Evolutionary conservation across 2,888 invertebrate species (phyloP), one percentile per base, ranked within the genome.

Genomic region (Horisme vitalbata): DNA sequence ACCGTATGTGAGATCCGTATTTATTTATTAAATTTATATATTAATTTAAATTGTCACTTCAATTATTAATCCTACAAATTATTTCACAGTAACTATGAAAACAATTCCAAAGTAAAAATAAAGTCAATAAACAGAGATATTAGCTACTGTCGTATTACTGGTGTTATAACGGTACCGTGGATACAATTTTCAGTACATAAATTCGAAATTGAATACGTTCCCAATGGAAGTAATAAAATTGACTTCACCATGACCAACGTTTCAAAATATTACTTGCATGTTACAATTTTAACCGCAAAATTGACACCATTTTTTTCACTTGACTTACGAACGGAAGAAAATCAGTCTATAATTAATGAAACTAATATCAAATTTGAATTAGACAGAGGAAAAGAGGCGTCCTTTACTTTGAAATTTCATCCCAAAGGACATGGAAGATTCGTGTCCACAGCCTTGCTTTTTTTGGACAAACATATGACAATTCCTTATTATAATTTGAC

Each of bases 131-230:
- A 75, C 51, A 87, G 80, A 64, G 87, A 88, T 47, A 86, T 89
- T 7, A 65, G 75, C 54, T 86, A 69, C 34, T 86, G 82, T 50
- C 81, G 80, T 11, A 68, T 88, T 52, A 45, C 55, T 26, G 88
- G 88, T 18, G 86, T 89, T 0, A 80, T 89, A 31, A 87, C 85
- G 3, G 76, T 83, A 5, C 77, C 87, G 1, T 86, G 85, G 85
- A 64, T 89, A 52, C 26, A 65, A 20, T 76, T 89, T 59, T 88
- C 89, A 6, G 59, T 65, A 10, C 73, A 87, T 3, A 75, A 75
- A 44, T 89, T 87, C 68, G 82, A 86, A 69, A 71, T 88, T 23
- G 67, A 75, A 32, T 87, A 70, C 39, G 39, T 52, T 8, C 52
- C 59, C 23, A 65, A 65, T 49, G 57, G 52, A 26, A 45, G 55